A percentile compares a stretch with the other conserved stretches of the same genome.
These are phyloP conservation scores for Xenentodon cancila DNA, from an alignment of 2,797 vertebrate species.

Conservation along the genomic window DNA sequence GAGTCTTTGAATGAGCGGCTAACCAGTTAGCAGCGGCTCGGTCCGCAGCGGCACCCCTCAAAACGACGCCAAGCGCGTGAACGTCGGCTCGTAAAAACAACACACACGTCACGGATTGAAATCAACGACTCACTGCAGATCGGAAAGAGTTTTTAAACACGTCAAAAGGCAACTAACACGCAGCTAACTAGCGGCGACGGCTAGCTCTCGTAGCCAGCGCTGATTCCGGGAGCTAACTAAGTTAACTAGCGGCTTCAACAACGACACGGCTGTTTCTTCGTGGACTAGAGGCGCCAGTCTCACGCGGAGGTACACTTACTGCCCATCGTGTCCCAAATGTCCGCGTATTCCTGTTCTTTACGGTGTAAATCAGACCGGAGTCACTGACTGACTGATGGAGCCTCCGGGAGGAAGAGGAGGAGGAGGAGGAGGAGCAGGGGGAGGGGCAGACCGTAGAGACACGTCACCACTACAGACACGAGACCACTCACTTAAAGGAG, in stretches of 20 bases:
- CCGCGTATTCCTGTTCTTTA: conserved; percentile 12
- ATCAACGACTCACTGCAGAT: background rate
- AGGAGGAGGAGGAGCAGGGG: conserved; percentile 41
- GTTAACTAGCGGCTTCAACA: conserved; percentile 11
- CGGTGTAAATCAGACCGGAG: conserved; percentile 15
- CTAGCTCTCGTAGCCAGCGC: conserved; percentile 36
- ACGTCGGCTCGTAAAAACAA: background rate
- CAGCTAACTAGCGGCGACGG: conserved; percentile 37
- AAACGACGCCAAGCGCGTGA: fast-evolving
- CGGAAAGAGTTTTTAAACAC: background rate
- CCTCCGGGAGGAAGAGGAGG: conserved; percentile 34
- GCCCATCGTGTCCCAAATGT: conserved; percentile 65
- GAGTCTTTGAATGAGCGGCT: conserved; percentile 74
- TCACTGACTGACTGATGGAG: conserved; percentile 28
- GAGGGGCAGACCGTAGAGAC: conserved; percentile 55
- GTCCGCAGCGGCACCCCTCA: background rate
- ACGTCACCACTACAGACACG: conserved; percentile 70
- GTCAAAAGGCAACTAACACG: conserved; percentile 4
- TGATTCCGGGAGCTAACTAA: conserved; percentile 33
- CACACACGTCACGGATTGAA: fast-evolving
- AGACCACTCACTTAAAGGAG: conserved; percentile 25
- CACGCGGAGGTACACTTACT: conserved; percentile 65
- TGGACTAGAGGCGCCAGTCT: fast-evolving
- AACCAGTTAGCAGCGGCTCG: conserved; percentile 44
- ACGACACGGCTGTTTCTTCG: fast-evolving